A percentile compares a stretch with the other conserved stretches of the same genome.
Evolutionary conservation across 2,888 invertebrate species (phyloP).

Genomic region (Drosophila formosana): DNA sequence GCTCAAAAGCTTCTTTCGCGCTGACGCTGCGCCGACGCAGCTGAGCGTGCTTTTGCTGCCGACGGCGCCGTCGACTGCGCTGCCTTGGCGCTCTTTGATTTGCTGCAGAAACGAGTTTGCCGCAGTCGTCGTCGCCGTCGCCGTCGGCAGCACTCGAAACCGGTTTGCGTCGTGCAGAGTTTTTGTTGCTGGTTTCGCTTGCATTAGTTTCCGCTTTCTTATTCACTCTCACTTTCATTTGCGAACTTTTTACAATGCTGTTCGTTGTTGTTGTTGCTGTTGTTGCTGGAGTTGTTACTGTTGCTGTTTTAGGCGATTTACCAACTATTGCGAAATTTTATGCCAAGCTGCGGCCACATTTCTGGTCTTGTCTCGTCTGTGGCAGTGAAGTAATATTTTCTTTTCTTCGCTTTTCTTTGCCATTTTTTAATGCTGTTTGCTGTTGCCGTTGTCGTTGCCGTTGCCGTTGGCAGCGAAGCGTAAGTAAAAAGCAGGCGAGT

Average conservation of each 20-base stretch:
- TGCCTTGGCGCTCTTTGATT: constrained; percentile 67
- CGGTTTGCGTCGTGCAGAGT: constrained; percentile 56
- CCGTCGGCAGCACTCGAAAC: constrained; percentile 51
- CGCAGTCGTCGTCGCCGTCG: constrained; percentile 21
- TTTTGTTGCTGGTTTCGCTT: constrained; percentile 58
- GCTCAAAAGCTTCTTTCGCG: constrained; percentile 46
- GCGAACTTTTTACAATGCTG: constrained; percentile 50
- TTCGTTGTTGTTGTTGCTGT: constrained; percentile 39
- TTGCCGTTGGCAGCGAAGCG: constrained; percentile 63
- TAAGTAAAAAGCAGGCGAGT: constrained; percentile 67
- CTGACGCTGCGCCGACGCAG: constrained; percentile 69
- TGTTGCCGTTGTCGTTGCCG: not conserved
- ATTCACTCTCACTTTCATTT: constrained; percentile 85
- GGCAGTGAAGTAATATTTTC: constrained; percentile 82
- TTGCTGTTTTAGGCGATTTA: constrained; percentile 66
- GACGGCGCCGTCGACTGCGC: constrained; percentile 50
- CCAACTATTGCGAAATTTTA: constrained; percentile 83
- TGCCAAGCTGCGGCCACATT: constrained; percentile 72
- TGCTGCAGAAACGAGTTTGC: constrained; percentile 71
- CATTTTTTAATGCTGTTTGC: constrained; percentile 28
- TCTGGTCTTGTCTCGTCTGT: constrained; percentile 65
- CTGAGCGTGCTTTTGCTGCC: constrained; percentile 63
- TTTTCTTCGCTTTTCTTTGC: constrained; percentile 52
- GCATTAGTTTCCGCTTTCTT: constrained; percentile 84
- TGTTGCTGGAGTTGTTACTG: constrained; percentile 38